Conservation (phyloP, 1,140 invertebrate genomes). For the Cydia strobilella region DNA sequence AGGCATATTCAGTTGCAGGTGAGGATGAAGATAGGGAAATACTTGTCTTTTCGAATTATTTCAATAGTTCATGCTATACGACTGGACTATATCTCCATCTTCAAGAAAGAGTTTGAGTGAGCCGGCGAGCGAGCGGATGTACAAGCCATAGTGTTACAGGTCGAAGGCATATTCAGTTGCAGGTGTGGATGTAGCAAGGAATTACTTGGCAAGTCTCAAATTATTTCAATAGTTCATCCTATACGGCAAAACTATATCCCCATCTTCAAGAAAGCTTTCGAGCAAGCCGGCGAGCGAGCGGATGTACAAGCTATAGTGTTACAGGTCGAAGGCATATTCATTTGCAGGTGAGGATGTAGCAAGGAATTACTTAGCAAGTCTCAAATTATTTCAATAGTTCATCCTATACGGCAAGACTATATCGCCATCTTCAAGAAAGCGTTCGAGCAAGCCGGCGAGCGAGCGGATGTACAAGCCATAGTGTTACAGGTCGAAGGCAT, state of each 20-base stretch:
- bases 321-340: slow-evolving; percentile 97
- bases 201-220: too few species aligned
- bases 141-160: slow-evolving; percentile 93
- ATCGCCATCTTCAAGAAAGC: slow-evolving; percentile 98
- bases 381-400: too few species aligned
- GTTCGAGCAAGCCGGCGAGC: slow-evolving; percentile 87
- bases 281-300: slow-evolving; percentile 83
- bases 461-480: slow-evolving; percentile 91
- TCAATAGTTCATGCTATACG: too few species aligned
- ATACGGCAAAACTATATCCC: slow-evolving; percentile 81
- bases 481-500: slow-evolving; percentile 96
- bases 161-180: slow-evolving; percentile 96
- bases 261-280: slow-evolving; percentile 97
- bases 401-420: too few species aligned
- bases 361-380: too few species aligned
- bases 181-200: slow-evolving; percentile 73
- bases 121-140: slow-evolving; percentile 85
- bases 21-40: slow-evolving; percentile 41
- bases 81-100: slow-evolving; percentile 87
- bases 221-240: too few species aligned
- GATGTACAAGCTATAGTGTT: slow-evolving; percentile 94
- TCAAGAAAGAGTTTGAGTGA: slow-evolving; percentile 96
- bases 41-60: too few species aligned
- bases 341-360: slow-evolving; percentile 83
- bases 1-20: slow-evolving; percentile 95